Evolutionary conservation across 2,888 invertebrate genomes (phyloP), one percentile per base, ranked within the genome.

Genomic region (Dasypogon diadema): DNA sequence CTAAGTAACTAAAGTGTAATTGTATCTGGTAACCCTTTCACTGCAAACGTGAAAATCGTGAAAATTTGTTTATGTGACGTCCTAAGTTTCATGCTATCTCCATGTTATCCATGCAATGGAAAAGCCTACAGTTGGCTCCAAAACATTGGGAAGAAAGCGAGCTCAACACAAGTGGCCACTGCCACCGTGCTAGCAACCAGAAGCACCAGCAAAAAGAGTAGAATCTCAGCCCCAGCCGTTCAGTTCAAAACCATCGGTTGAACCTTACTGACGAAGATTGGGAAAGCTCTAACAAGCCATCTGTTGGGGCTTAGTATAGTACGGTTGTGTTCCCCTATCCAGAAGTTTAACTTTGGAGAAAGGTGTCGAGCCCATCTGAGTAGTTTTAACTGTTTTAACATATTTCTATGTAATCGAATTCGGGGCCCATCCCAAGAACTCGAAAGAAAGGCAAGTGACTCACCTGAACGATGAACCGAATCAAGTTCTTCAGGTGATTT

Each of bases 171-270:
- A 65, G 65, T 65, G n/a, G 46, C 65, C 65, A 48, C 65, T 65
- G 65, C 48, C 22, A 46, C 46, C 65, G 26, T 46, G 65, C 51
- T 18, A 42, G 42, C 42, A 54, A 12, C 51, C 54, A 37, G 37
- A 18, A 70, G 26, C 70, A 70, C 8, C 18, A 70, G 51, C 70
- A 70, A 30, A 24, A 70, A 51, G 22, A 70, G 70, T 34, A 30
- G 51, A 70, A 70, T 54, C 8, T 22, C 34, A 6, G 30, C 18
- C 21, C 34, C 34, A 34, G 51, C 22, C 55, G 70, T 75, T 77
- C 77, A 77, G 75, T 77, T 77, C 75, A 72, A 72, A 77, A 51
- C 54, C 77, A 58, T 75, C 75, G 58, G 77, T 75, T 75, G 77
- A 70, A 75, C 51, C 60, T 75, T 54, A 70, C 51, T 51, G 70